Base-by-base conservation (phyloP, 2,797 vertebrate genomes). In the Sylvilagus floridanus region DNA sequence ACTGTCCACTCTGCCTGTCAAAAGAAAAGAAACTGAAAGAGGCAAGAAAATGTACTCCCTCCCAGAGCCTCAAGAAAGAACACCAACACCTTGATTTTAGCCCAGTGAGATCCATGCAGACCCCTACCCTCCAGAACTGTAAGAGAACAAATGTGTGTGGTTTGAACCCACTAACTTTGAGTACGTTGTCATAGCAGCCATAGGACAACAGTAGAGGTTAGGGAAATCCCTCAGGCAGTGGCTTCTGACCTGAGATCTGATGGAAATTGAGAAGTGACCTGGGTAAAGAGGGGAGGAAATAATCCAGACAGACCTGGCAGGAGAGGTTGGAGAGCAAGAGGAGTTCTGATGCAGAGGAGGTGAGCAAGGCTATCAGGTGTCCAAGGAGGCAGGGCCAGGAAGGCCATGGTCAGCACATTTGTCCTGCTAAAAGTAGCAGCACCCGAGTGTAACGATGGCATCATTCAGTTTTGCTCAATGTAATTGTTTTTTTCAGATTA, bases 341-440 rank as follows among this genome's bases (percentile, higher is more conserved):
- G 54, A 32, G 22, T 3, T 7, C 4, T 26, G 47, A 7, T 21
- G 14, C 57, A 4, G 28, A 14, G 7, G 24, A 22, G 13, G 1
- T 7, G 7, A 2, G 1, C 0, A 10, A 60, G 19, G 2, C 9
- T 42, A 6, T 1, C 71, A 57, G 47, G n/a, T n/a, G 28, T 28
- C 14, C 11, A 7, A 35, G 24, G 21, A 62, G 62, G 7, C 3
- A 28, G 52, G 14, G 6, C 32, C 35, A 65, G 32, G 10, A 12
- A 68, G 28, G 47, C 35, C 62, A 78, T 7, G 1, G 14, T 16
- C 79, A 47, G 28, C 30, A 2, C 0, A 8, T 4, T 12, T 32
- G 12, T 21, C 52, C 78, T 42, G 32, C 42, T 16, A 22, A 65
- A 92, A 19, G 14, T 50, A 88, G 11, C 1, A 4, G 42, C 68